Conservation (phyloP, 2,113 vertebrate genomes). For the Picathartes gymnocephalus region DNA sequence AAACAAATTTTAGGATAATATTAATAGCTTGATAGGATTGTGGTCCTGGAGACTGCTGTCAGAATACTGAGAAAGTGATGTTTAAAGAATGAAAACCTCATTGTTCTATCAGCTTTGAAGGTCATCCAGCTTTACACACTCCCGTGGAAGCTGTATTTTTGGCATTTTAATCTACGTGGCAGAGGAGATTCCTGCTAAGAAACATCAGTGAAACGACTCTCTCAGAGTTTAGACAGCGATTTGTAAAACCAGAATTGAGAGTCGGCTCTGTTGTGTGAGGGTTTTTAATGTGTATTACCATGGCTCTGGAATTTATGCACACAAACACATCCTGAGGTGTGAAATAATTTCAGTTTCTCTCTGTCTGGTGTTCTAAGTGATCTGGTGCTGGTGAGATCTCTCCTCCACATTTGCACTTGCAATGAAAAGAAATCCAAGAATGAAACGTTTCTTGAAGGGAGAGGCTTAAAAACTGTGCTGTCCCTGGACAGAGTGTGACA, state of each 20-base stretch:
- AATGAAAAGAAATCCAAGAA: not conserved
- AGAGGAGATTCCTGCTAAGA: conserved; percentile 15
- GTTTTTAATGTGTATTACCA: not conserved
- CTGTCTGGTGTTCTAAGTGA: not conserved
- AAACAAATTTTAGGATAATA: not conserved
- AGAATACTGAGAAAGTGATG: not conserved
- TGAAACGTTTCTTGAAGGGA: not conserved
- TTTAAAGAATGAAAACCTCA: not conserved
- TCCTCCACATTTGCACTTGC: not conserved
- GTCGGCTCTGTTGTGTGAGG: not conserved
- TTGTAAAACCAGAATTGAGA: not conserved
- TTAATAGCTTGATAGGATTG: not conserved
- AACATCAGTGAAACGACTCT: not conserved
- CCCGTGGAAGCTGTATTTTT: conserved; percentile 19
- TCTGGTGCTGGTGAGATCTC: not conserved
- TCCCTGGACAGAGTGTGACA: not conserved
- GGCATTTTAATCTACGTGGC: not conserved
- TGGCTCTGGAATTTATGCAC: not conserved
- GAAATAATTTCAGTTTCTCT: not conserved
- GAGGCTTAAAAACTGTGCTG: not conserved
- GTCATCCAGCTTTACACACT: not conserved
- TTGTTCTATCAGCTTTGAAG: not conserved
- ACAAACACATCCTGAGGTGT: not conserved
- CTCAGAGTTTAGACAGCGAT: not conserved
- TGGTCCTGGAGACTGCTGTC: not conserved